Evolutionary conservation across 92 coral and sea anemone species (phyloP), one percentile per base, ranked within the genome.

Genomic region (Heteractis magnifica): DNA sequence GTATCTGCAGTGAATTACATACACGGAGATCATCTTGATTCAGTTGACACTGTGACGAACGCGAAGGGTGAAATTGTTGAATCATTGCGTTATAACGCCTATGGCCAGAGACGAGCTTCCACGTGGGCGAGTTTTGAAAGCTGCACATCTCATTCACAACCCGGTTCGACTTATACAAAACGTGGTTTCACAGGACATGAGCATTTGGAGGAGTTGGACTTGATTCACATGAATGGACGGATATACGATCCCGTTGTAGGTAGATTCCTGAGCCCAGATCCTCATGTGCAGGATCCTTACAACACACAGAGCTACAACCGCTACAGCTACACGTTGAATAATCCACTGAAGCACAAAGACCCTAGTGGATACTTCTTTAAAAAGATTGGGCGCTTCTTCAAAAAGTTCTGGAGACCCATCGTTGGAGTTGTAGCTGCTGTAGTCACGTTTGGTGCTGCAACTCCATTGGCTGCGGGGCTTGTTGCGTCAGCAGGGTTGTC

Each of bases 201-300:
- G 85, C 85, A 82, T 20, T 71, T 82, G 20, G 85, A 82, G 64
- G 85, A 82, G 51, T 51, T 82, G 49, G 85, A 82, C 74, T 51
- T 82, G 50, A 78, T 85, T 26, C 88, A 85, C 78, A 85, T 85
- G 88, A 79, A 79, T 51, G 88, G 88, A 52, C 84, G 88, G 51
- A 79, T 85, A 71, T 85, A 85, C 60, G 88, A 85, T 77, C 88
- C 88, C 4, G 79, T 65, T 48, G 77, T 85, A 13, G 88, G 84
- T 5, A 71, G 88, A 44, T 85, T 85, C 72, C 88, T 85, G 44
- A 62, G 78, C 6, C 78, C 88, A 52, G 88, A 85, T 77, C 88
- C 88, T 10, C 70, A 77, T 50, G 76, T 85, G 14, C 83, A 77
- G 74, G 83, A 77, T 21, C 83, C 83, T 10, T 65, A 52, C 78